A percentile compares a stretch with the other conserved stretches of the same genome.
phyloP scores from a whole-genome alignment of 2,888 invertebrate genomes.

The Drosophila testacea region DNA sequence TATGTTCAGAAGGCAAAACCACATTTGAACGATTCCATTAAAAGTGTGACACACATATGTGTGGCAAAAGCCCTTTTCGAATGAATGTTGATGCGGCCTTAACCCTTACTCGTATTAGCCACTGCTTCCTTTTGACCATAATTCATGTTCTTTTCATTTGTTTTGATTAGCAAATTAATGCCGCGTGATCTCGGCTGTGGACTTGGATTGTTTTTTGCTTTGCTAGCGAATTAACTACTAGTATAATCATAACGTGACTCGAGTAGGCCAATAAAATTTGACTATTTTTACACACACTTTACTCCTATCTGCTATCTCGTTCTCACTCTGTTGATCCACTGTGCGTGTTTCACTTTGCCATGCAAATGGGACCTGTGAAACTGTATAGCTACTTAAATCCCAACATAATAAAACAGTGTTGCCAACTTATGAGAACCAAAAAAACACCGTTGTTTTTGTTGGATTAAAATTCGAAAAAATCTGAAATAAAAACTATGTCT shows the following conservation, averaged over 20 bases:
- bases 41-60: conserved; percentile 50
- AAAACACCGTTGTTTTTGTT: too few species aligned
- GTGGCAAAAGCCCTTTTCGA: conserved; percentile 6
- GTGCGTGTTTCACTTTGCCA: conserved; percentile 71
- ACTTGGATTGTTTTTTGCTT: conserved; percentile 36
- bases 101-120: conserved; percentile 75
- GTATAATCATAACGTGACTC: conserved; percentile 70
- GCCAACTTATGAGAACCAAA: too few species aligned
- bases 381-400: conserved; percentile 24
- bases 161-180: conserved; percentile 79
- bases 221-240: conserved; percentile 51
- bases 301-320: conserved; percentile 29
- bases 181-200: conserved; percentile 36
- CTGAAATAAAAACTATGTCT: too few species aligned
- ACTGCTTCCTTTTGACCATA: conserved; percentile 60
- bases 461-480: too few species aligned
- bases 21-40: conserved; percentile 76
- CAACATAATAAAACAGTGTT: conserved; percentile 13
- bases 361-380: conserved; percentile 63
- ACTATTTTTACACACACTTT: conserved; percentile 54
- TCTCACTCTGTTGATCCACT: conserved; percentile 51
- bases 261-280: conserved; percentile 71
- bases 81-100: conserved; percentile 55
- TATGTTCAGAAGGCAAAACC: conserved; percentile 46
- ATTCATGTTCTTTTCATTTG: conserved; percentile 81